phyloP scores from a whole-genome alignment of 2,113 vertebrate species.

The Ia io region DNA sequence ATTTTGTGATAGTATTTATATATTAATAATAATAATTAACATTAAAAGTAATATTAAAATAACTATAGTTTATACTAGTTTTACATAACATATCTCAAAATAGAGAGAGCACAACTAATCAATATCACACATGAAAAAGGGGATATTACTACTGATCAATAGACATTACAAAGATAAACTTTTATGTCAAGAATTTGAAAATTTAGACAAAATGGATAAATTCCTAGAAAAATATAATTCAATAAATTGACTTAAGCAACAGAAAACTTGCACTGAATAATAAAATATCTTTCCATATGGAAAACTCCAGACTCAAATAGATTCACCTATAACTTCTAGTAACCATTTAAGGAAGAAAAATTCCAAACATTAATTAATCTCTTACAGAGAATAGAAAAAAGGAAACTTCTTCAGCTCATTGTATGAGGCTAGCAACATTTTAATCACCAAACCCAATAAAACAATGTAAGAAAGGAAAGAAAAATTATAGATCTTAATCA shows the following conservation, averaged over 20 bases:
- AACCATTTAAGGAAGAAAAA: conserved; percentile 13
- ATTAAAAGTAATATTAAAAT: neutral
- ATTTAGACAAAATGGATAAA: neutral
- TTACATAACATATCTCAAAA: neutral
- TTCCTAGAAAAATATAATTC: neutral
- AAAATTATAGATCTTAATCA: neutral
- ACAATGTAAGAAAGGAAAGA: neutral
- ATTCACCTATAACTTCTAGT: neutral
- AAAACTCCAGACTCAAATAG: neutral
- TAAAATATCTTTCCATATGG: neutral
- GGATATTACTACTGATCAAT: neutral
- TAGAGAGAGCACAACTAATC: neutral
- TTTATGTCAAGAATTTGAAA: neutral
- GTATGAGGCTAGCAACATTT: neutral
- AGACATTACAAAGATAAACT: neutral
- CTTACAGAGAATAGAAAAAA: neutral
- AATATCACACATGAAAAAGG: neutral
- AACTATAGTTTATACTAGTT: neutral
- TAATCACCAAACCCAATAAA: neutral
- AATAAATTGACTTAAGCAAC: neutral
- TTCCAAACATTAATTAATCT: conserved; percentile 17
- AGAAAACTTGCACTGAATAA: neutral
- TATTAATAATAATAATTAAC: neutral
- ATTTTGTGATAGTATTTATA: neutral
- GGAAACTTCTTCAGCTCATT: neutral